Evolutionary conservation across 2,888 invertebrate genomes (phyloP).

Genomic region (Stegana nigrithorax): DNA sequence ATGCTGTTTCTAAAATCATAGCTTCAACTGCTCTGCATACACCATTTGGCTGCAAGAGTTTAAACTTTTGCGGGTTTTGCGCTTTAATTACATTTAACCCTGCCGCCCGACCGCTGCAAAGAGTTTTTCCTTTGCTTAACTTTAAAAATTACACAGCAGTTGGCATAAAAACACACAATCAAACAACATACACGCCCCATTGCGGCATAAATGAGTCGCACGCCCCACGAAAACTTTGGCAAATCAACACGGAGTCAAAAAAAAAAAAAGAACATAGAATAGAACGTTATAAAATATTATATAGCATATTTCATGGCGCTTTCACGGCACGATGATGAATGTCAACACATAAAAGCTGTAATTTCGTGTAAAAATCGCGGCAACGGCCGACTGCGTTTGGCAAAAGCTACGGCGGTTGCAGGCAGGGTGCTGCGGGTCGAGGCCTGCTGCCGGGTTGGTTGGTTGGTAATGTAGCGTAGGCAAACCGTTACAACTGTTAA

Average conservation of each 20-base stretch:
- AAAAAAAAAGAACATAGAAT: neutral
- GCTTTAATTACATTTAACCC: too few relatives aligned
- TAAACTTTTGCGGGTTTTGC: too few relatives aligned
- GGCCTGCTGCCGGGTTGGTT: neutral
- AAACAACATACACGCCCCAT: neutral
- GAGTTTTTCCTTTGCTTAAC: too few relatives aligned
- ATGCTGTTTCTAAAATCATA: too few relatives aligned
- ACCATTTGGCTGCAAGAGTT: too few relatives aligned
- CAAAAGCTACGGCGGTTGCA: too few relatives aligned
- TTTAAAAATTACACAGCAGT: neutral
- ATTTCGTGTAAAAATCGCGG: conserved; percentile 50
- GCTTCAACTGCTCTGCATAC: too few relatives aligned
- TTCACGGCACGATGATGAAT: conserved; percentile 54
- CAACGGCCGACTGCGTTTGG: too few relatives aligned
- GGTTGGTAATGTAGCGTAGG: conserved; percentile 35
- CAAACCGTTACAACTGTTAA: conserved; percentile 56
- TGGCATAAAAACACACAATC: neutral
- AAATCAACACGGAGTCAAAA: neutral
- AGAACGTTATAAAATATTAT: conserved; percentile 43
- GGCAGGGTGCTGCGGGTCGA: neutral
- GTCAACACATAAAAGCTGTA: conserved; percentile 57
- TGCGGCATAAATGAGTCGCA: conserved; percentile 3
- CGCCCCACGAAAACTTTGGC: neutral
- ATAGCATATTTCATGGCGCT: conserved; percentile 50
- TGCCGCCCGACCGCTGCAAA: too few relatives aligned